Base-by-base conservation (phyloP, 64 coral and sea anemone genomes). In the Porites lutea region DNA sequence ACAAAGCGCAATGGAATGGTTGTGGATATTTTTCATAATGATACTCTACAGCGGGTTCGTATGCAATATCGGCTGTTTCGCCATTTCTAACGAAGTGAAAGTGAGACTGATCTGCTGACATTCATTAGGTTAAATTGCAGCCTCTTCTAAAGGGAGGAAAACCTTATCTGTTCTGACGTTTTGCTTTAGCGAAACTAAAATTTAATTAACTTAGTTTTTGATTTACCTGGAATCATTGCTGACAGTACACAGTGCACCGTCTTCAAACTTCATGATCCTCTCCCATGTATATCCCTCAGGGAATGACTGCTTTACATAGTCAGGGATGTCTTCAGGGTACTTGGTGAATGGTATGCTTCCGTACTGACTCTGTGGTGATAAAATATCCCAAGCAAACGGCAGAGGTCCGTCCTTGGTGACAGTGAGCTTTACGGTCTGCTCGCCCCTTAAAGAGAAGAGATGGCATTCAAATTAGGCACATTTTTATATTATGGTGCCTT, bases 71-170 rank as follows among this genome's bases (percentile, higher is more conserved):
- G 11, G 5, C 1, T 14, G 65, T 2, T 67, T 67, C 65, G 65
- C 65, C 13, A 67, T 67, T 67, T 67, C 21, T 67, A 67, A 67
- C 65, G 65, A 67, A 67, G 65, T 2, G 65, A 67, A 67, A 67
- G 65, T 67, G 65, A 67, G 65, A 67, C 65, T 67, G 65, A 67
- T 67, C 60, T 67, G 65, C 65, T 67, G 65, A 67, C 11, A 67
- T 67, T 37, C 1, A 37, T 37, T 37, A 19, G 15, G 2, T 67
- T 67, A 37, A 37, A 37, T 37, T 37, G 27, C 27, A 14, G 65
- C 65, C 15, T 67, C 21, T 67, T 67, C 65, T 67, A 67, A 15
- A 15, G 11, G 65, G 16, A 67, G 8, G 65, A 67, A 67, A 67
- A 67, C 65, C 4, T 20, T 14, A 12, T 67, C 65, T 20, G 65